Base-by-base conservation (phyloP, 2,113 vertebrate species). In the Glaucomys volans region DNA sequence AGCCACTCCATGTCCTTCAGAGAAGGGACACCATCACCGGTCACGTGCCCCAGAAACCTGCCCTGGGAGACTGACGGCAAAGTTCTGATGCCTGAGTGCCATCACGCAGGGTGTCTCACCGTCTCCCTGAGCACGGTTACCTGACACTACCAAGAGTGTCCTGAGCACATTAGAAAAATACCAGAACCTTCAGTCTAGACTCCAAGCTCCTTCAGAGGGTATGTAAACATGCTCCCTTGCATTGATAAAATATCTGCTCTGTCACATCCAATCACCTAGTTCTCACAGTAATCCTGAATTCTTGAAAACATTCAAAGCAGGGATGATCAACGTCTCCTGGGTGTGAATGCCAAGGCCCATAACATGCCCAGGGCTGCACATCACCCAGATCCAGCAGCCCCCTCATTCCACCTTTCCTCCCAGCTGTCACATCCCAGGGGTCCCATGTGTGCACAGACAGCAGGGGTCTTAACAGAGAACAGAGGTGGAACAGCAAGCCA, bases 401-500 rank as follows among this genome's bases (percentile, higher is more conserved):
- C 50, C 52, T 11, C 22, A 40, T 13, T 9, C 1, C 1, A 62
- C 24, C 42, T n/a, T 42, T 37, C 40, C 47, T 18, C 18, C 37
- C 50, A 10, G 1, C 1, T 14, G 32, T 28, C 3, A 1, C 35
- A 20, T 10, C 35, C 44, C 13, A 2, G 8, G n/a, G 59, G 24
- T 1, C 1, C 13, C 0, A 3, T 0, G 17, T 59, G 35, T 10
- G 28, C 5, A 13, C 5, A 0, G 7, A 35, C 0, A 16, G 13
- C 42, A 76, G 67, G 32, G 37, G 10, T 77, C 26, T n/a, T n/a
- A 12, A n/a, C n/a, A 30, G 42, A 12, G 74, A 5, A 5, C 2
- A 28, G 47, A 52, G 7, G 0, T 0, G 1, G 5, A 44, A 17
- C 5, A 9, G 50, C 42, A 30, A 76, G 50, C 79, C 69, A 4